Evolutionary conservation across 2,113 vertebrate species (phyloP).

Genomic region (Pluvianellus socialis): DNA sequence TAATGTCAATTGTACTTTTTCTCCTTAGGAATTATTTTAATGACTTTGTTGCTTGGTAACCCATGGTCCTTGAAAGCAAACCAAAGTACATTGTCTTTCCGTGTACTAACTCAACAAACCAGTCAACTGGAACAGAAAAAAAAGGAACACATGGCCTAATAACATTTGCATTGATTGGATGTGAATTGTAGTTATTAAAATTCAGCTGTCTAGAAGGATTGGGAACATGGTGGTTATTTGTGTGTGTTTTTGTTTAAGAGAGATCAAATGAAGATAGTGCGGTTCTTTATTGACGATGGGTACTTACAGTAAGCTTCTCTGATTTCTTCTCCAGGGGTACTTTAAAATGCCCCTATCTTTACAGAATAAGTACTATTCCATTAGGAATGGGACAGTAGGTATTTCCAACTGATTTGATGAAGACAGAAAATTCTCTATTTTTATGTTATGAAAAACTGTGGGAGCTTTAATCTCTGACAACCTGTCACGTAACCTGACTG

Average conservation of each 20-base stretch:
- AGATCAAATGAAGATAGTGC: neutral
- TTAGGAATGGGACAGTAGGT: neutral
- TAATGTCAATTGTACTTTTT: conserved; percentile 15
- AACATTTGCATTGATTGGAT: conserved; percentile 24
- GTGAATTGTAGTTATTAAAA: neutral
- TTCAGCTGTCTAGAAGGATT: neutral
- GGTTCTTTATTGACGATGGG: neutral
- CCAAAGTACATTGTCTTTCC: neutral
- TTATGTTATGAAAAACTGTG: neutral
- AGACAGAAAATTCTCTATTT: neutral
- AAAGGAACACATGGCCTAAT: neutral
- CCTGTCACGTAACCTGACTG: neutral
- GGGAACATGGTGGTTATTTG: neutral
- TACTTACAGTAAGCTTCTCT: neutral
- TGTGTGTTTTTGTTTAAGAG: neutral
- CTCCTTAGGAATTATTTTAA: conserved; percentile 58
- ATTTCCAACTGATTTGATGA: neutral
- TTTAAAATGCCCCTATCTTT: neutral
- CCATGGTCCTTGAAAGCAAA: conserved; percentile 20
- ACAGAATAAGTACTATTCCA: neutral
- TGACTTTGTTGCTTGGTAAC: neutral
- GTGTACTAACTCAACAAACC: neutral
- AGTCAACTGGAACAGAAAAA: conserved; percentile 16
- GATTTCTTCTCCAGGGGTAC: neutral
- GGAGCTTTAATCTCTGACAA: neutral